A percentile compares a stretch with the other conserved stretches of the same genome.
These are phyloP conservation scores for Notocelia uddmanniana DNA, from an alignment of 2,888 invertebrate genomes.

Conservation along the genomic window DNA sequence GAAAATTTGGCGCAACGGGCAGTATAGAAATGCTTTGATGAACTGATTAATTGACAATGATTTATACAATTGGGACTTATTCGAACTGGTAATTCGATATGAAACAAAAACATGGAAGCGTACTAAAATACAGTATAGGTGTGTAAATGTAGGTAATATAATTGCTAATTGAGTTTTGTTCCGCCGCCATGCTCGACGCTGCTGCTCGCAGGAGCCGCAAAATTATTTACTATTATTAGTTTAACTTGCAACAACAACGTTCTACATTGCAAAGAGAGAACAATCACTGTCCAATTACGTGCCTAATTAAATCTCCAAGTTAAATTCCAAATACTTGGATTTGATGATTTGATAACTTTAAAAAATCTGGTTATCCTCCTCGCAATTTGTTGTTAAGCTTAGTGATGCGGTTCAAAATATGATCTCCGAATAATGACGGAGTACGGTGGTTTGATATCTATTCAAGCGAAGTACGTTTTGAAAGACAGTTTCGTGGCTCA, in stretches of 20 bases:
- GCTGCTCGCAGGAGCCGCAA: conserved; percentile 37
- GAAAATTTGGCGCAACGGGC: conserved; percentile 32
- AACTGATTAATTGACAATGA: conserved; percentile 37
- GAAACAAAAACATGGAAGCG: conserved; percentile 55
- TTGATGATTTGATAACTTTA: too few relatives aligned
- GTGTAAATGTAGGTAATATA: conserved; percentile 57
- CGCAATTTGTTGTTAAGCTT: background rate
- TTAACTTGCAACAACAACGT: conserved; percentile 35
- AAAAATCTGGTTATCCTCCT: too few relatives aligned
- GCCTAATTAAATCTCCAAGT: conserved; percentile 2
- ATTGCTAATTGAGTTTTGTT: conserved; percentile 69
- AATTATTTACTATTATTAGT: conserved; percentile 45
- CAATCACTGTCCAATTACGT: conserved; percentile 8
- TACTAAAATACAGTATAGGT: conserved; percentile 60
- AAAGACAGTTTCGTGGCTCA: conserved; percentile 9
- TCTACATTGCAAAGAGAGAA: conserved; percentile 30
- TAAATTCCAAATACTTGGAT: background rate
- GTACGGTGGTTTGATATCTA: background rate
- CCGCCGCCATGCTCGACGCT: conserved; percentile 49
- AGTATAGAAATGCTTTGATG: conserved; percentile 35
- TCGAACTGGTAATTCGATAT: conserved; percentile 52
- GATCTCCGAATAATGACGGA: background rate
- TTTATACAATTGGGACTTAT: conserved; percentile 28
- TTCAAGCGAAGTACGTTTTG: conserved; percentile 6
- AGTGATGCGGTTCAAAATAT: background rate